These are phyloP conservation scores for Sminthurinus aureus DNA, from an alignment of 2,888 invertebrate genomes.

Conservation along the genomic window DNA sequence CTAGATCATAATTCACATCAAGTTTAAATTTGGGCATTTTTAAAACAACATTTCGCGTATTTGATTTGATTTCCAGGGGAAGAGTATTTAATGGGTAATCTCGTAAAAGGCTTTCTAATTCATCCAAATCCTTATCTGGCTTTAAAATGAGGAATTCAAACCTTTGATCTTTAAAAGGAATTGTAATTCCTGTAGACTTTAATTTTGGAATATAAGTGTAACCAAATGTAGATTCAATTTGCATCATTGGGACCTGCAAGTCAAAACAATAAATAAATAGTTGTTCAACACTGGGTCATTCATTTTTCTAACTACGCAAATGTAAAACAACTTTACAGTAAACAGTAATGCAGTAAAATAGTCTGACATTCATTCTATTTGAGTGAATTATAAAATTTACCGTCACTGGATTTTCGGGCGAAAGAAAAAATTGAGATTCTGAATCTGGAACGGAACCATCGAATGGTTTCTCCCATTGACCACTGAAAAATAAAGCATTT, in stretches of 20 bases:
- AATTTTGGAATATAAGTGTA: slow-evolving; percentile 42
- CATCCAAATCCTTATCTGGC: slow-evolving; percentile 41
- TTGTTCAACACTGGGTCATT: too few species aligned
- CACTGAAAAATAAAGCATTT: slow-evolving; percentile 48
- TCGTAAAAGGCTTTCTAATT: slow-evolving; percentile 34
- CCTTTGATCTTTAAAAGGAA: slow-evolving; percentile 48
- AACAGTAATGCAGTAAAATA: too few species aligned
- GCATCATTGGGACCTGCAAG: slow-evolving; percentile 49
- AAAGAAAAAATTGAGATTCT: slow-evolving; percentile 4
- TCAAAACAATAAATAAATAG: too few species aligned
- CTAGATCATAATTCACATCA: slow-evolving; percentile 43
- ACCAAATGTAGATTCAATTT: slow-evolving; percentile 40
- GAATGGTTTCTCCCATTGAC: slow-evolving; percentile 49
- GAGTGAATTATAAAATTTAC: too few species aligned
- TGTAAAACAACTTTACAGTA: too few species aligned
- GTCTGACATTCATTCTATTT: too few species aligned
- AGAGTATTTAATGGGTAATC: slow-evolving; percentile 40
- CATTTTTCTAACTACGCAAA: too few species aligned
- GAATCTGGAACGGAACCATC: neutral
- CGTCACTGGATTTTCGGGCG: slow-evolving; percentile 5
- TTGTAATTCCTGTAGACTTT: slow-evolving; percentile 43
- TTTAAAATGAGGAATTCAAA: slow-evolving; percentile 50
- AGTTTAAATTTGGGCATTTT: slow-evolving; percentile 50
- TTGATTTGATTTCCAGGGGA: slow-evolving; percentile 36
- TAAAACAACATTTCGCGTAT: slow-evolving; percentile 42